phyloP scores from a whole-genome alignment of 1,140 invertebrate species.

The Lordiphosa stackelbergi region DNA sequence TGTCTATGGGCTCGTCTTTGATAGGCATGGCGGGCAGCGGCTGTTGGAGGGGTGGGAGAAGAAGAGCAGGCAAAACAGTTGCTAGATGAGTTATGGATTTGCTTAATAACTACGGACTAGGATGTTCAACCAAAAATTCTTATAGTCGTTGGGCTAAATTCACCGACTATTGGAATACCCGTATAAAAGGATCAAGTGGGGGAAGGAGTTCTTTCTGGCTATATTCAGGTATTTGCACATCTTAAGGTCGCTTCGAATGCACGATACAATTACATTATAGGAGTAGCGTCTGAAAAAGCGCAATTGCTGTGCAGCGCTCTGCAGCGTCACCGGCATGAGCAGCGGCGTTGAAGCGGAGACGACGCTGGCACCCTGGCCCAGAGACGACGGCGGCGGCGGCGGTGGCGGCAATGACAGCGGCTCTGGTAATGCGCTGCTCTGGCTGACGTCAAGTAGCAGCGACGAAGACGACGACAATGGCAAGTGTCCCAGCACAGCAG shows the following conservation, averaged over 20 bases:
- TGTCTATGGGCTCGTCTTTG: constrained; percentile 74
- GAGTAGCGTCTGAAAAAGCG: constrained; percentile 76
- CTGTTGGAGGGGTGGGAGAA: constrained; percentile 30
- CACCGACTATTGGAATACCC: constrained; percentile 1
- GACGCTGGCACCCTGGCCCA: constrained; percentile 1
- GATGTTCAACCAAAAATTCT: constrained; percentile 1
- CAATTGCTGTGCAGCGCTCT: constrained; percentile 70
- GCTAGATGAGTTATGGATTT: constrained; percentile 5
- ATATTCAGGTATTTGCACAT: no score
- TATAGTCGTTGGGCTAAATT: not conserved
- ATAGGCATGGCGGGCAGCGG: constrained; percentile 71
- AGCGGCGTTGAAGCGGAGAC: constrained; percentile 33
- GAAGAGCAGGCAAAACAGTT: constrained; percentile 8
- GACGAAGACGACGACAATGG: constrained; percentile 10
- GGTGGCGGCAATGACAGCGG: constrained; percentile 27
- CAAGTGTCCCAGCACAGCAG: constrained; percentile 26
- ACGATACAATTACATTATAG: constrained; percentile 77
- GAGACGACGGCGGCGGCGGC: constrained; percentile 2
- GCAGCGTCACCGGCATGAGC: constrained; percentile 67
- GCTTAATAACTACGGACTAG: no score
- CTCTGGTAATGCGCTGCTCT: constrained; percentile 4
- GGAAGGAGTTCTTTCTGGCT: not conserved
- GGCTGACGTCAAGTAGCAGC: no score
- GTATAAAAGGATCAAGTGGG: not conserved
- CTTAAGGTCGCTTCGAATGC: constrained; percentile 54